Base-by-base conservation (phyloP, 2,113 vertebrate genomes). In the Engraulis encrasicolus region DNA sequence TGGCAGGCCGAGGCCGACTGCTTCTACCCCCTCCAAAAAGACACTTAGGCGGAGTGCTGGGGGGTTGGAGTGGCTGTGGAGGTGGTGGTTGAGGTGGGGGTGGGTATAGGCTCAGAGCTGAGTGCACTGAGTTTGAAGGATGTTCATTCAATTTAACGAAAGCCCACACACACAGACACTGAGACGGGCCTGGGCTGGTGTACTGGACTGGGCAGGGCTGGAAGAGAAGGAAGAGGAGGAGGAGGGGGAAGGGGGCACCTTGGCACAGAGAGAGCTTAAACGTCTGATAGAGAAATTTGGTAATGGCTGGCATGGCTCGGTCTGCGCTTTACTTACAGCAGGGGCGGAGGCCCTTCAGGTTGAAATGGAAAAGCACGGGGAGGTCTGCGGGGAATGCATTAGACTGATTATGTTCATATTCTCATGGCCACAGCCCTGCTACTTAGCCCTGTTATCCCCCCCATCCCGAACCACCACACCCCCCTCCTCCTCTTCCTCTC, bases 381-480 rank as follows among this genome's bases (percentile, higher is more conserved):
- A 88, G 82, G 78, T 87, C 83, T 84, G 88, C 81, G 58, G 74
- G 84, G 85, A 84, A 87, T 89, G 84, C 88, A 90, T 90, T 90
- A 88, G 87, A 78, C 81, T 89, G 86, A 90, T 89, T 87, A 85
- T 85, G 82, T 81, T 78, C 81, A 66, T 83, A 81, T 85, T 80
- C 84, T 58, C 23, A 66, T 66, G 9, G n/a, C 58, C 58, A 66
- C 58, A 66, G 58, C 27, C 23, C 15, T 66, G 58, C 23, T 12
- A 11, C 58, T 61, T 23, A n/a, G 6, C 58, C 14, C 5, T 19
- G 5, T 58, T n/a, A 6, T n/a, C 19, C 52, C 18, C 52, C 50
- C 14, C 50, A 4, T 61, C 54, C 54, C n/a, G n/a, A n/a, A n/a
- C n/a, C n/a, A n/a, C n/a, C n/a, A n/a, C n/a, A n/a, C n/a, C n/a